Evolutionary conservation across 2,113 vertebrate genomes (phyloP).

Genomic region (Scartelaos histophorus): DNA sequence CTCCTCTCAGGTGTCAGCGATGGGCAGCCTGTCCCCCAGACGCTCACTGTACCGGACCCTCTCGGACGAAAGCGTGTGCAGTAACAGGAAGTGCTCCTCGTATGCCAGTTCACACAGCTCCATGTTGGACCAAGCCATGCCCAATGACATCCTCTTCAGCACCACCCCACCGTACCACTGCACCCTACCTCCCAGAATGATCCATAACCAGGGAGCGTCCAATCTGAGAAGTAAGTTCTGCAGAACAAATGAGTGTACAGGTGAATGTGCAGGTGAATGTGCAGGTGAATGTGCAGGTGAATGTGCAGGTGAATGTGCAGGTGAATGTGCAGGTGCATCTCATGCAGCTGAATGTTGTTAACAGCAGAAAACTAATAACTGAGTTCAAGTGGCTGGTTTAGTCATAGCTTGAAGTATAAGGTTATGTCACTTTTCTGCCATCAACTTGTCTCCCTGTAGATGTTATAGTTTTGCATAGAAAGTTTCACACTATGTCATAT

Average conservation of each 20-base stretch:
- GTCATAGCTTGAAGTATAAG: no score
- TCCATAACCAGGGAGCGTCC: constrained; percentile 78
- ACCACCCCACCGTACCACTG: constrained; percentile 91
- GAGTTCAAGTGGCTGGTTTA: neutral
- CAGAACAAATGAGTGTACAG: neutral
- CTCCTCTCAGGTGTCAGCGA: constrained; percentile 77
- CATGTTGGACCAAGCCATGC: constrained; percentile 89
- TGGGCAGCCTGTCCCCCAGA: constrained; percentile 83
- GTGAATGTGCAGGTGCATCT: neutral
- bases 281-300: no score
- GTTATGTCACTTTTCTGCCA: neutral
- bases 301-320: no score
- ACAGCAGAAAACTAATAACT: neutral
- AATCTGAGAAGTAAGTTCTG: constrained; percentile 88
- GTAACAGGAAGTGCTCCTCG: constrained; percentile 87
- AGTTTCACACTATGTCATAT: no score
- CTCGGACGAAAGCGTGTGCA: constrained; percentile 94
- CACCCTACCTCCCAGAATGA: constrained; percentile 86
- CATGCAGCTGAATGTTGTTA: neutral
- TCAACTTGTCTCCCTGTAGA: no score
- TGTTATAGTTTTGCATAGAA: no score
- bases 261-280: no score
- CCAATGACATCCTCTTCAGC: constrained; percentile 95
- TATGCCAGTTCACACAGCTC: constrained; percentile 91
- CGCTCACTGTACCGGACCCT: constrained; percentile 89